Evolutionary conservation across 2,888 invertebrate species (phyloP), one percentile per base, ranked within the genome.

Genomic region (Napeogenes inachia): DNA sequence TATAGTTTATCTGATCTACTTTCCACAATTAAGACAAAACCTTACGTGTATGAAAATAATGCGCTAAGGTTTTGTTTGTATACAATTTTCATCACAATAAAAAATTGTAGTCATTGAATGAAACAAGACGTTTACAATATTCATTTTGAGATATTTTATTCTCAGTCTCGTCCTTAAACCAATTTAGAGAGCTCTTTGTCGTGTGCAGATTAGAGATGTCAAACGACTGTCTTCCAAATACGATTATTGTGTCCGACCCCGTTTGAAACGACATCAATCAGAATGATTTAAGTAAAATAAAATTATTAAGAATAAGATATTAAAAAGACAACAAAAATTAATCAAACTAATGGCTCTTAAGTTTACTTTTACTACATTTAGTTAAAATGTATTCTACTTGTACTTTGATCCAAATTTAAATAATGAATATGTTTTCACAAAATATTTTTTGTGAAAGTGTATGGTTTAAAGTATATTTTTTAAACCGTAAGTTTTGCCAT

Each of bases 181-280:
- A 63, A 63, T 65, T 63, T 63, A 35, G 59, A 59, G 56, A 42
- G 60, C 32, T 50, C 50, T 65, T 61, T 63, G 60, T 65, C 53
- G 47, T 46, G 56, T 45, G 60, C 60, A 61, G 65, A 65, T 65
- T 65, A 65, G 57, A 55, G 53, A 57, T 65, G 65, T 65, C 65
- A 65, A 61, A 65, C 42, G 63, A 60, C 61, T 61, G 60, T 61
- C 63, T 54, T 54, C 63, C 61, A 63, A 59, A 63, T 13, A 59
- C 56, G 57, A 63, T 65, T 55, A 61, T 63, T 45, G 56, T 61
- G 61, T 59, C 47, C 58, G 42, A 33, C 56, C 33, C 46, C 54
- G 13, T 54, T 58, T 45, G 53, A 42, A 42, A 10, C 53, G 54
- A 60, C 60, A 61, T 61, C 54, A 63, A 59, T 54, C 45, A 50